These are phyloP conservation scores for Amia ocellicauda DNA, from an alignment of 2,113 vertebrate species.

Conservation along the genomic window DNA sequence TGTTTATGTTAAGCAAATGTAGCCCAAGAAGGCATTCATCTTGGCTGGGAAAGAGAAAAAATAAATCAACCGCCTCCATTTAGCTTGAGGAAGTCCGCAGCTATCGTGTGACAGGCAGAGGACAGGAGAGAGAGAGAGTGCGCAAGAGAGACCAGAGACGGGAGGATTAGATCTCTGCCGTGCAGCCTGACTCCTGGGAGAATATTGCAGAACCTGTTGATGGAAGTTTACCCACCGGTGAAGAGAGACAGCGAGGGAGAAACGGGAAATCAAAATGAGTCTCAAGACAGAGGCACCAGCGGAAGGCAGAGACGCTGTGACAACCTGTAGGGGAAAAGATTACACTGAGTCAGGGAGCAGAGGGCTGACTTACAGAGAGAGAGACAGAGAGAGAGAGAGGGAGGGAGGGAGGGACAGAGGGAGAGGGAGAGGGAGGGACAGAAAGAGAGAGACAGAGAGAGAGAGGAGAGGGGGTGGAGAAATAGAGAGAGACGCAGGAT, in stretches of 20 bases:
- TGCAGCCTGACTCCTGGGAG: too few species aligned
- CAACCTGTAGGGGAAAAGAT: too few species aligned
- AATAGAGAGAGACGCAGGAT: slow-evolving; percentile 19
- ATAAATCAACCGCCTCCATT: too few species aligned
- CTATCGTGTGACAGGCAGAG: too few species aligned
- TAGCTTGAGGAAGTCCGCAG: too few species aligned
- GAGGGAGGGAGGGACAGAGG: not conserved
- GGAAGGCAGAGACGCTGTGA: not conserved
- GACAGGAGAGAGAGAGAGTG: too few species aligned
- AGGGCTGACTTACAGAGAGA: slow-evolving; percentile 5
- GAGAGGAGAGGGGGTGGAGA: slow-evolving; percentile 33
- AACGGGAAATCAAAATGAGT: not conserved
- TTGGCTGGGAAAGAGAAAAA: too few species aligned
- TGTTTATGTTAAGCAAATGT: too few species aligned
- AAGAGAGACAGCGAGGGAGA: not conserved
- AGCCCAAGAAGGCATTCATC: too few species aligned
- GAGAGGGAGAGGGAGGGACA: slow-evolving; percentile 18
- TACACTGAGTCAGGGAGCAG: not conserved
- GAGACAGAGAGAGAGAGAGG: not conserved
- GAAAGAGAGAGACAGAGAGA: slow-evolving; percentile 44
- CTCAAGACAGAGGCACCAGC: not conserved
- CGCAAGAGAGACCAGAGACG: too few species aligned
- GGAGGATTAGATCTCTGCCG: too few species aligned
- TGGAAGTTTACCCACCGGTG: not conserved
- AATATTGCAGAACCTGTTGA: not conserved